A percentile compares a stretch with the other conserved stretches of the same genome.
phyloP scores from a whole-genome alignment of 2,113 vertebrate genomes.

The Emydocephalus ijimae region DNA sequence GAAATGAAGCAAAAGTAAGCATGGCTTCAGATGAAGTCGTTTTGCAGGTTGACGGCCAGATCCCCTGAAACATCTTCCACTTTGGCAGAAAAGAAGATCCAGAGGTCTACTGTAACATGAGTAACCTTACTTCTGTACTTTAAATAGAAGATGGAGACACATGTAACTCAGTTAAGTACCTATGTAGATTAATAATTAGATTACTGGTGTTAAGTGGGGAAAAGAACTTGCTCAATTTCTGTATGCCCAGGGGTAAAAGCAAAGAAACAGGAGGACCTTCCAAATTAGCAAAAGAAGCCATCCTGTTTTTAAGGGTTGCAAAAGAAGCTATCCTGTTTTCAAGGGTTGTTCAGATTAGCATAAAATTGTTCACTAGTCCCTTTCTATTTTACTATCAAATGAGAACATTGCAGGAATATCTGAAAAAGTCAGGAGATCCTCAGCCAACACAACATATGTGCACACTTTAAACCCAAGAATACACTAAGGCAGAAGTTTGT shows the following conservation, averaged over 20 bases:
- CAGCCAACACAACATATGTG: no score
- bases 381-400: background rate
- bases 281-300: background rate
- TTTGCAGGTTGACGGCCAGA: no score
- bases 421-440: no score
- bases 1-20: no score
- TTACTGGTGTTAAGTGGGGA: background rate
- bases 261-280: background rate
- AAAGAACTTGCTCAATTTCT: background rate
- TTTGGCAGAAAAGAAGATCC: background rate
- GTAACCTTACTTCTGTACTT: background rate
- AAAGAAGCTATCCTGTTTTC: background rate
- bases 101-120: background rate
- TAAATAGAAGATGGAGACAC: background rate
- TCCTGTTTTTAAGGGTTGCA: background rate
- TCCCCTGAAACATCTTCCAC: background rate
- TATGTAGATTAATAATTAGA: background rate
- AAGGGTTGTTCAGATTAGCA: background rate
- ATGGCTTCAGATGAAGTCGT: no score
- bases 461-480: no score
- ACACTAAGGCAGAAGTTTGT: no score
- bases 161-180: background rate
- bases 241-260: background rate
- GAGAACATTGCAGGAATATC: no score
- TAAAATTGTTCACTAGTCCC: background rate